Conservation (phyloP, 1,140 invertebrate species). For the Caenorhabditis latens region DNA sequence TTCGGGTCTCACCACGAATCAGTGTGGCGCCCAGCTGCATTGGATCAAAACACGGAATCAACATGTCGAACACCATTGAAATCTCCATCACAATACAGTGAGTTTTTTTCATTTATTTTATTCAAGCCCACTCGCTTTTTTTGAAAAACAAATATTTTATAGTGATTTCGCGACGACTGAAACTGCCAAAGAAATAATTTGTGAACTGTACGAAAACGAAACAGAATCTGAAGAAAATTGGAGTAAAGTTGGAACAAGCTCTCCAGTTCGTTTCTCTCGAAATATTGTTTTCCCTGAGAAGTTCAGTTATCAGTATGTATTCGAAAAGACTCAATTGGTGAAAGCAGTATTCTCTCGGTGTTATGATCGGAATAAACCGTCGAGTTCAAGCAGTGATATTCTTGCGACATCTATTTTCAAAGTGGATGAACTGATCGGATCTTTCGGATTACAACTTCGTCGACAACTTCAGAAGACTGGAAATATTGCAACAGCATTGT, state of each 20-base stretch:
- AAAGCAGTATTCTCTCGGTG: conserved; percentile 38
- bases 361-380: conserved; percentile 9
- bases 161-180: conserved; percentile 37
- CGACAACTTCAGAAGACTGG: conserved; percentile 35
- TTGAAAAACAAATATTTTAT: neutral
- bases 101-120: neutral
- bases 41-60: neutral
- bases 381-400: conserved; percentile 42
- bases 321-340: conserved; percentile 60
- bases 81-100: conserved; percentile 31
- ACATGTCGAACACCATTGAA: conserved; percentile 44
- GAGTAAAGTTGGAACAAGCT: conserved; percentile 39
- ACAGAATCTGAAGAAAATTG: conserved; percentile 57
- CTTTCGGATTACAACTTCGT: conserved; percentile 59
- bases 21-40: conserved; percentile 12
- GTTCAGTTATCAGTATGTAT: conserved; percentile 60
- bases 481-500: conserved; percentile 50
- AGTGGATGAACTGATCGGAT: conserved; percentile 62
- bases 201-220: conserved; percentile 58
- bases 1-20: conserved; percentile 46
- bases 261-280: conserved; percentile 36
- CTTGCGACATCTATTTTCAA: conserved; percentile 56
- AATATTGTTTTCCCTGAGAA: conserved; percentile 51
- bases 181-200: conserved; percentile 24
- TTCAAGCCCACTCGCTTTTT: neutral